Conservation (phyloP, 2,888 invertebrate species). For the Eupithecia centaureata region DNA sequence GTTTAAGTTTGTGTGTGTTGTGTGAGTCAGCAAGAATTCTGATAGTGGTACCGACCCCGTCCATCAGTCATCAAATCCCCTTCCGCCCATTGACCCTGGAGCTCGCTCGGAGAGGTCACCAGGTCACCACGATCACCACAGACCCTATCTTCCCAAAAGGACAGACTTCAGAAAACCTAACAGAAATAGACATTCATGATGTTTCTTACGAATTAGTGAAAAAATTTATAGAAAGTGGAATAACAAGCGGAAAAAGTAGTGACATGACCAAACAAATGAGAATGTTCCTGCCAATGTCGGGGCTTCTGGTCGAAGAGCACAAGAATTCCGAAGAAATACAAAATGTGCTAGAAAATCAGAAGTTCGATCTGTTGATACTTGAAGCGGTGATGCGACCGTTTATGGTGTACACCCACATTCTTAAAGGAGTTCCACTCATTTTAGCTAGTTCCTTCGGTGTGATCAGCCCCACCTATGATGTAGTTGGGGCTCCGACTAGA, state of each 20-base stretch:
- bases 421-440: constrained; percentile 42
- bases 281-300: constrained; percentile 10
- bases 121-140: constrained; percentile 70
- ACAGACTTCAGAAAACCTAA: constrained; percentile 58
- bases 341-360: constrained; percentile 31
- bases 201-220: constrained; percentile 51
- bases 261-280: constrained; percentile 24
- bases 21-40: constrained; percentile 48
- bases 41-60: constrained; percentile 62
- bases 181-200: constrained; percentile 61
- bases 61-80: constrained; percentile 75
- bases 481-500: constrained; percentile 29
- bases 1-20: not conserved
- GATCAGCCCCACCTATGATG: constrained; percentile 16
- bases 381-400: constrained; percentile 42
- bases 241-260: constrained; percentile 18
- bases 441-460: constrained; percentile 39
- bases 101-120: constrained; percentile 72
- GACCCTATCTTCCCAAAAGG: constrained; percentile 62
- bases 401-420: constrained; percentile 39
- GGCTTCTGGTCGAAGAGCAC: constrained; percentile 13
- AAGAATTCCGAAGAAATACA: constrained; percentile 23
- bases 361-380: constrained; percentile 44
- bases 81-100: constrained; percentile 67
- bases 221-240: constrained; percentile 19